Conservation (phyloP, 2,797 vertebrate species). For the Tadarida brasiliensis region DNA sequence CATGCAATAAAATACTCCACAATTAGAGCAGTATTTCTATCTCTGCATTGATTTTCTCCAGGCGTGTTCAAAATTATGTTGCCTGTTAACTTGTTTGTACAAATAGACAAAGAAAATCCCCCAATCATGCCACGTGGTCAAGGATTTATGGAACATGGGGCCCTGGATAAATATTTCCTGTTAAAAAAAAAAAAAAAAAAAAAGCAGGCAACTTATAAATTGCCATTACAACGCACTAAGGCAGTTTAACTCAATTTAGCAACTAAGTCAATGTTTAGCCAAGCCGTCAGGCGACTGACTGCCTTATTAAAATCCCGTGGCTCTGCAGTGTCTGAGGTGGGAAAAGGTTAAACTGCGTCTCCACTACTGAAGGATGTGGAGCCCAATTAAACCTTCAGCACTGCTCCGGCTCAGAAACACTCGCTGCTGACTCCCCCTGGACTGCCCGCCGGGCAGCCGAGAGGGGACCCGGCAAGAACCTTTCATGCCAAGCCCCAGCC, state of each 20-base stretch:
- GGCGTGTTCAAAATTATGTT: slow-evolving; percentile 53
- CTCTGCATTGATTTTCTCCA: slow-evolving; percentile 72
- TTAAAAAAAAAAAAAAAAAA: slow-evolving; percentile 31
- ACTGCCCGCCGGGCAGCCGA: slow-evolving; percentile 87
- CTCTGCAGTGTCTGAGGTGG: slow-evolving; percentile 85
- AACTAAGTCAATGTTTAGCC: slow-evolving; percentile 82
- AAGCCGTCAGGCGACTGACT: slow-evolving; percentile 78
- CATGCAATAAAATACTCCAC: neutral
- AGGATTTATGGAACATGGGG: slow-evolving; percentile 64
- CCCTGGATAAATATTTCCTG: slow-evolving; percentile 55
- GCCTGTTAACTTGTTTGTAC: slow-evolving; percentile 71
- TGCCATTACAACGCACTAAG: slow-evolving; percentile 65
- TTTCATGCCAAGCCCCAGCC: slow-evolving; percentile 87
- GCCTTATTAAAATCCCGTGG: slow-evolving; percentile 87
- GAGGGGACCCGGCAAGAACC: slow-evolving; percentile 88
- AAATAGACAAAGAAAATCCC: slow-evolving; percentile 57
- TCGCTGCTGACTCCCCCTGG: slow-evolving; percentile 89
- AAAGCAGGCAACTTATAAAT: slow-evolving; percentile 73
- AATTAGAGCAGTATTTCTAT: slow-evolving; percentile 43
- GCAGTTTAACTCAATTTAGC: slow-evolving; percentile 85
- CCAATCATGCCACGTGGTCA: neutral
- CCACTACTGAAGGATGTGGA: slow-evolving; percentile 89
- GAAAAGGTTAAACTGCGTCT: slow-evolving; percentile 92
- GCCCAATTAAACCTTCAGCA: slow-evolving; percentile 93
- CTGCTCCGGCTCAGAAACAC: slow-evolving; percentile 87